Conservation (phyloP, 2,888 invertebrate species). For the Lycaena phlaeas region DNA sequence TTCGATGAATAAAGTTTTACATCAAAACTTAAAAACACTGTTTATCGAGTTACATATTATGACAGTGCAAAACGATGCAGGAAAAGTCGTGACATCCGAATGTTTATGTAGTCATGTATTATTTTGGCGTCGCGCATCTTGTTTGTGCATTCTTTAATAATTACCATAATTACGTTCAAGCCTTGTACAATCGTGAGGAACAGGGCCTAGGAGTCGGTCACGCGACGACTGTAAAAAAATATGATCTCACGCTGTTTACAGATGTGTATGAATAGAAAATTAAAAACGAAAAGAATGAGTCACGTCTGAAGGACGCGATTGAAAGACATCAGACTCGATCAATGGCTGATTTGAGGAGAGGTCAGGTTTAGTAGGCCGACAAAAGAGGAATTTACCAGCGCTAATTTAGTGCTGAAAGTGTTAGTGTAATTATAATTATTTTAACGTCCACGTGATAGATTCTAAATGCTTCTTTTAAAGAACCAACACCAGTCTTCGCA, state of each 20-base stretch:
- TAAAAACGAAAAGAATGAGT: conserved; percentile 12
- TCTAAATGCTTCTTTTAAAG: no score
- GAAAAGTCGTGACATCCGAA: not conserved
- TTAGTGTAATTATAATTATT: no score
- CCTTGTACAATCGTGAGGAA: conserved; percentile 21
- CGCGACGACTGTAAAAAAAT: conserved; percentile 18
- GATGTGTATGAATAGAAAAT: conserved; percentile 14
- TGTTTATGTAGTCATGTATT: not conserved
- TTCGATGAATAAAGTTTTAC: no score
- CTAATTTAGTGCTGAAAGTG: not conserved
- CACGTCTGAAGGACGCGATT: not conserved
- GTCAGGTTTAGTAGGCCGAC: no score
- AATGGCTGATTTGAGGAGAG: no score
- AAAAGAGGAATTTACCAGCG: no score
- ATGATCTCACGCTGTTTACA: conserved; percentile 22
- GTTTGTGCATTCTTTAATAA: conserved; percentile 1
- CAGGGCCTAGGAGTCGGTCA: conserved; percentile 23
- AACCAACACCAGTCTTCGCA: no score
- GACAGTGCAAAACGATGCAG: not conserved
- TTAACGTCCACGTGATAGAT: no score
- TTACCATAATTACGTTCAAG: conserved; percentile 4
- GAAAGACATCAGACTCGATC: no score
- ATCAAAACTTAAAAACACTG: no score
- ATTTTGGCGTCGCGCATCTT: not conserved
- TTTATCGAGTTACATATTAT: no score